Base-by-base conservation (phyloP, 2,113 vertebrate genomes). In the Azemiops feae region DNA sequence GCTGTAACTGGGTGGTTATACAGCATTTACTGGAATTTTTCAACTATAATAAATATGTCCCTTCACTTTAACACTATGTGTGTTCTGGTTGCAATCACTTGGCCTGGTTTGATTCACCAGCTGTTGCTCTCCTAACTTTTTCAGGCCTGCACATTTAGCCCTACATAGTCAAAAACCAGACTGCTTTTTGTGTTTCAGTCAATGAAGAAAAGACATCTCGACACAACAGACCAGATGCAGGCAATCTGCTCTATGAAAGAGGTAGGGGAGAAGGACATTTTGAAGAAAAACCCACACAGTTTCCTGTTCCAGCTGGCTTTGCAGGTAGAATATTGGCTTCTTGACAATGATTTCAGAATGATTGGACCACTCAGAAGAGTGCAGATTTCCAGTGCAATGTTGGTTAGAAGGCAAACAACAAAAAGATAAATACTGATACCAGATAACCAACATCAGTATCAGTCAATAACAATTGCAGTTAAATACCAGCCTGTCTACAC, bases 131-230 rank as follows among this genome's bases (percentile, higher is more conserved):
- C 5, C 45, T 94, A 88, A 87, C 60, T 34, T 74, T 91, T 95
- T 94, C 93, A 91, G 54, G 57, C 90, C 91, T 89, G 34, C 11
- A 12, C 45, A 85, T 52, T 93, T 94, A 94, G 89, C 52, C 91
- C 91, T 89, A 74, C 87, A 89, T 53, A 16, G 25, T 86, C 60
- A 85, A 96, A 95, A 96, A 94, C 89, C 52, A 89, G 1, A 81
- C 69, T 91, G 64, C 22, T 91, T 97, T 95, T 95, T 97, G 92
- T 97, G 3, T 97, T 97, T 81, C 85, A 98, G 98, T 98, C 94
- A 96, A 95, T 81, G 98, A 96, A 52, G 97, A 98, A 92, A 97
- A 96, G 94, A 89, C 92, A 85, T 89, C 64, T 92, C 96, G 91
- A 95, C 85, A 94, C 50, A 89, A 85, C 4, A 57, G 89, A 86